Conservation (phyloP, 2,113 vertebrate species). For the Microtus ochrogaster region DNA sequence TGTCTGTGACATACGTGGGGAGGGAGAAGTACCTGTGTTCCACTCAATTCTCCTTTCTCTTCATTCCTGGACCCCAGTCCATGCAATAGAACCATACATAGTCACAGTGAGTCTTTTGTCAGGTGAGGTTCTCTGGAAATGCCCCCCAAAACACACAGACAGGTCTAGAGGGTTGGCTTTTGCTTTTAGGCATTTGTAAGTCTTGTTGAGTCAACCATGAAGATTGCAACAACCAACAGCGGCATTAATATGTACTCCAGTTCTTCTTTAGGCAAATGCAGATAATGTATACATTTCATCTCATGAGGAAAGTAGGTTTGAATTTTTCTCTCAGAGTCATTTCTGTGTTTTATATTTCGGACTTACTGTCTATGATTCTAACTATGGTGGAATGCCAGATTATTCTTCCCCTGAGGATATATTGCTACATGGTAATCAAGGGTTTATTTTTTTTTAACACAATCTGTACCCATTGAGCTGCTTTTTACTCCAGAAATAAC, state of each 20-base stretch:
- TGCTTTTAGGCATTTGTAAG: background rate
- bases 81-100: background rate
- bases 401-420: background rate
- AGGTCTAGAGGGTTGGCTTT: background rate
- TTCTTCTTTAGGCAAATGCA: background rate
- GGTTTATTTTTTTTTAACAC: background rate
- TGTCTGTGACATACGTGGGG: background rate
- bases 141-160: background rate
- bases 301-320: background rate
- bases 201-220: background rate
- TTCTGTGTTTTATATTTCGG: background rate
- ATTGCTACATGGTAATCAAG: background rate
- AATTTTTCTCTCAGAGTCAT: background rate
- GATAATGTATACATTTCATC: background rate
- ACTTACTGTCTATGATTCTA: background rate
- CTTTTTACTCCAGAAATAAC: constrained; percentile 19
- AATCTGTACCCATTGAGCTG: background rate
- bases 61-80: background rate
- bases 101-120: background rate
- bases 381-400: background rate
- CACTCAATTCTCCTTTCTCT: background rate
- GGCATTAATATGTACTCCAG: background rate
- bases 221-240: background rate
- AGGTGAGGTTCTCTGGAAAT: background rate
- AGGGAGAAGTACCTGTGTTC: background rate